These are phyloP conservation scores for Oreochromis tanganicae DNA, from an alignment of 2,113 vertebrate genomes.

Conservation along the genomic window DNA sequence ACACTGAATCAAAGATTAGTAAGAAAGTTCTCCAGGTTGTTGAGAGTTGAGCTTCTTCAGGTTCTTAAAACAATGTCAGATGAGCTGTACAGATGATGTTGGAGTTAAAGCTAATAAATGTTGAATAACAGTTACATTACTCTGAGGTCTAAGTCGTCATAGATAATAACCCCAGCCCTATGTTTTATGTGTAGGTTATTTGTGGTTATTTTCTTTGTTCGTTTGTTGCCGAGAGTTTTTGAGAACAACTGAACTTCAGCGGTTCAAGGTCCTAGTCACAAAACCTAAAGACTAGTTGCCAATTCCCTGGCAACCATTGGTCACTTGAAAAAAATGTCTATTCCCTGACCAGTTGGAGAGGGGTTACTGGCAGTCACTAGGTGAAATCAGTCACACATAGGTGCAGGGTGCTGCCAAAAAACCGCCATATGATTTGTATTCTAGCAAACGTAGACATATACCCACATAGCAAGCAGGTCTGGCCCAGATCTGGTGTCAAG, in stretches of 20 bases:
- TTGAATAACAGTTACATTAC: accelerated
- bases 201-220: too few species aligned
- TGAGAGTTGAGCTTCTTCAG: neutral
- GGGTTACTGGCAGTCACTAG: neutral
- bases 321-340: neutral
- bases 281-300: neutral
- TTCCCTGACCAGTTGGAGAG: neutral
- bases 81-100: neutral
- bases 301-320: neutral
- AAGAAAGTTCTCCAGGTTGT: neutral
- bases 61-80: neutral
- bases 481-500: too few species aligned
- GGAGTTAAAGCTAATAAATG: neutral
- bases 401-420: neutral
- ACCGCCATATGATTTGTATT: neutral
- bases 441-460: neutral
- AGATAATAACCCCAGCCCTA: too few species aligned
- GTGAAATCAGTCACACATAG: neutral
- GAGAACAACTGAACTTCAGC: neutral
- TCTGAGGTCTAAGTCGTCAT: too few species aligned
- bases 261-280: neutral
- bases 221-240: neutral
- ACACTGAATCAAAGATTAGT: neutral
- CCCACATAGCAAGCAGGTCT: too few species aligned
- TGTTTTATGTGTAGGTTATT: too few species aligned